Base-by-base conservation (phyloP, 2,797 vertebrate species). In the Micropoecilia bifurca region DNA sequence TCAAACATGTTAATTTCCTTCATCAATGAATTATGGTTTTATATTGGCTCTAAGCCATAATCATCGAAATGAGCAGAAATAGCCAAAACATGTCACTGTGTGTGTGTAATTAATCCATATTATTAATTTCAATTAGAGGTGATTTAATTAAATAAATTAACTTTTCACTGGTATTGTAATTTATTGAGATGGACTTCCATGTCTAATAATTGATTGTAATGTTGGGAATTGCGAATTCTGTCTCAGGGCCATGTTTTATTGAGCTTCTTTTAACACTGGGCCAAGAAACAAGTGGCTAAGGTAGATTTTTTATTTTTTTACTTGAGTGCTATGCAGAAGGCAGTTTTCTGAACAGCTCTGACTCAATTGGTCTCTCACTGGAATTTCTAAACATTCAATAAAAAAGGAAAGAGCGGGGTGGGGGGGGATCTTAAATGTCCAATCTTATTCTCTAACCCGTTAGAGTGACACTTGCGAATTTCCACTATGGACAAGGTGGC, bases 391-490 rank as follows among this genome's bases (percentile, higher is more conserved):
- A 87, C 91, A 88, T 92, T 85, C 87, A 92, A 90, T 84, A 84
- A 80, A 84, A 81, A 87, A 87, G 53, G 83, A 71, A 89, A 88
- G 87, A 87, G 68, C 68, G 46, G 79, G 80, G 68, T 74, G 80
- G 18, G 46, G 68, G 75, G 76, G n/a, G 39, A 91, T 85, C 78
- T 80, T 91, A 95, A 96, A 95, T 92, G 92, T 91, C 92, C 94
- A 92, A 94, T 93, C 93, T 91, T 84, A 90, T 91, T 94, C 92
- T 90, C 89, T 92, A 93, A 94, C 93, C 92, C 85, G 93, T 85
- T 91, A 94, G 94, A 96, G 93, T 95, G 96, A 96, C 95, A 96
- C 95, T 96, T 95, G 94, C 92, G 87, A 93, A 96, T 95, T 96
- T 96, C 91, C 94, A 93, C 91, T 92, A 85, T 90, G 94, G 95